phyloP scores from a whole-genome alignment of 2,113 vertebrate genomes.

The Heterotis niloticus region DNA sequence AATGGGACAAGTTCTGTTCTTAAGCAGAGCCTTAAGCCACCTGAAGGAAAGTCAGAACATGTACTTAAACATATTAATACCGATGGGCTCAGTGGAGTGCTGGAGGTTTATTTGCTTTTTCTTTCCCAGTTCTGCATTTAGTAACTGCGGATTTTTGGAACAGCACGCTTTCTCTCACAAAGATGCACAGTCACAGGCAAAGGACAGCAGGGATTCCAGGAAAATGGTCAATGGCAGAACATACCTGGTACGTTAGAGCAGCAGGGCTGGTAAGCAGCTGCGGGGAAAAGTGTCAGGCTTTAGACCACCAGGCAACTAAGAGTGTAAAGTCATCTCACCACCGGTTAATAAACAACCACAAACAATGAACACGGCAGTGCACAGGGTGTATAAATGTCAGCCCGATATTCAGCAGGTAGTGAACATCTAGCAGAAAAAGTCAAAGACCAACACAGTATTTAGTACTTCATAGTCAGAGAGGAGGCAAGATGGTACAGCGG shows the following conservation, averaged over 20 bases:
- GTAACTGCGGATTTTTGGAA: not conserved
- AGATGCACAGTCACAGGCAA: slow-evolving; percentile 30
- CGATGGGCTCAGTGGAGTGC: not conserved
- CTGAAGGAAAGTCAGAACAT: not conserved
- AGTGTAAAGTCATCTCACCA: not conserved
- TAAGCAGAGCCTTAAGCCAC: not conserved
- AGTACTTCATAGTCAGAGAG: too few relatives aligned
- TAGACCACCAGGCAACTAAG: slow-evolving; percentile 41
- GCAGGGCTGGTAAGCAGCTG: slow-evolving; percentile 61
- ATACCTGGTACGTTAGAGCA: slow-evolving; percentile 65
- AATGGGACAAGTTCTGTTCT: slow-evolving; percentile 28
- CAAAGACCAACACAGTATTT: not conserved
- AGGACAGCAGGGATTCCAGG: not conserved
- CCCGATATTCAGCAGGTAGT: not conserved
- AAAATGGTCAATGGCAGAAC: slow-evolving; percentile 41
- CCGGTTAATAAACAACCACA: slow-evolving; percentile 6
- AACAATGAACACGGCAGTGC: not conserved
- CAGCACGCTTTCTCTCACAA: slow-evolving; percentile 12
- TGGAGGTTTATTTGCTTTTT: too few relatives aligned
- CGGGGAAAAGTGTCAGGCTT: slow-evolving; percentile 62
- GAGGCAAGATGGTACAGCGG: too few relatives aligned
- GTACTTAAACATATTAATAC: not conserved
- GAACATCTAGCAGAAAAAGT: not conserved
- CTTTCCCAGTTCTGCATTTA: not conserved
- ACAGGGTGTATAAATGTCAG: not conserved